Evolutionary conservation across 2,888 invertebrate genomes (phyloP).

Genomic region (Leucophora obtusa): DNA sequence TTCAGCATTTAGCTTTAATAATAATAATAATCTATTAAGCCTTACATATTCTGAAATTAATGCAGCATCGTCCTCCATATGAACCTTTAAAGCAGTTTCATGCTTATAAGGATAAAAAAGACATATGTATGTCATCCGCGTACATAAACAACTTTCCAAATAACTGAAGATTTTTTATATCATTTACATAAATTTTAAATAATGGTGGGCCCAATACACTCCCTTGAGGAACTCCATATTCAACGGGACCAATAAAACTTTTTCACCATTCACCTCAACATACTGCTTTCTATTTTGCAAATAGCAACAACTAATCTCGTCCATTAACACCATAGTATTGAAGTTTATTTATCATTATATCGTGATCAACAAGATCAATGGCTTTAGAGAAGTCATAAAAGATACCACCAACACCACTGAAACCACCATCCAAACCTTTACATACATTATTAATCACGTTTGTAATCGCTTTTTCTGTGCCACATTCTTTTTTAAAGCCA

Average conservation of each 20-base stretch:
- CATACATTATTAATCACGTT: slow-evolving; percentile 6
- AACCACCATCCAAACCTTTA: not conserved
- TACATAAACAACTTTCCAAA: not conserved
- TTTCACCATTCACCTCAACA: not conserved
- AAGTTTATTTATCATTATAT: not conserved
- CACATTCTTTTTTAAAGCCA: slow-evolving; percentile 5
- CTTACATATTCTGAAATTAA: not conserved
- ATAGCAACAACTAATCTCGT: not conserved
- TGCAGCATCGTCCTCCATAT: not conserved
- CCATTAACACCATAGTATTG: not conserved
- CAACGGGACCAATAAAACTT: not conserved
- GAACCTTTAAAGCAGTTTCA: not conserved
- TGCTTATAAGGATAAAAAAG: not conserved
- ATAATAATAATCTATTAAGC: not conserved
- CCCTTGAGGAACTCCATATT: slow-evolving; percentile 19
- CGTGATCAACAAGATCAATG: slow-evolving; percentile 12
- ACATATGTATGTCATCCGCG: not conserved
- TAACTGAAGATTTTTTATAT: slow-evolving; percentile 1
- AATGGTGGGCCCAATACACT: slow-evolving; percentile 8
- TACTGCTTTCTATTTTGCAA: not conserved
- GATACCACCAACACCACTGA: not conserved
- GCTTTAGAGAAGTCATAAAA: slow-evolving; percentile 5
- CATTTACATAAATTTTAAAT: slow-evolving; percentile 8
- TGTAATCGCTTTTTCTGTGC: not conserved
- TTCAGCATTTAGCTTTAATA: not conserved